phyloP scores from a whole-genome alignment of 1,140 invertebrate species.

The Varroa destructor region DNA sequence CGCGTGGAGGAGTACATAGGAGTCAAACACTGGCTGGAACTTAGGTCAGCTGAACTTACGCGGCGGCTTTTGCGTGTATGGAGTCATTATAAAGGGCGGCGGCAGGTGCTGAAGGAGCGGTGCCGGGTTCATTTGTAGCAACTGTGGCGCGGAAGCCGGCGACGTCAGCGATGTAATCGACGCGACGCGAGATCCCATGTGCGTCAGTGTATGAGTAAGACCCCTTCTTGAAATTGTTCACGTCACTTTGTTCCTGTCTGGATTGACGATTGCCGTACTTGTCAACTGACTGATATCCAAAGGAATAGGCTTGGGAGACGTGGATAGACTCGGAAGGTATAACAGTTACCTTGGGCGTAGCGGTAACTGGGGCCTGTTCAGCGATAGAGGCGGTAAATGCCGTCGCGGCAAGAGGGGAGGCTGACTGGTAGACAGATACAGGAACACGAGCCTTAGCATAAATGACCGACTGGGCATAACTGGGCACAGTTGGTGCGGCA shows the following conservation, averaged over 20 bases:
- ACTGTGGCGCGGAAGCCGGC: slow-evolving; percentile 33
- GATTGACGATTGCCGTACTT: slow-evolving; percentile 32
- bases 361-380: neutral
- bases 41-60: neutral
- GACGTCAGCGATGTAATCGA: slow-evolving; percentile 34
- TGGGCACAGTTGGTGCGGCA: neutral
- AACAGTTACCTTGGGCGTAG: neutral
- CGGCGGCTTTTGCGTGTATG: slow-evolving; percentile 6
- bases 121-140: slow-evolving; percentile 33
- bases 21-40: too few species aligned
- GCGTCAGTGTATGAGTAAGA: slow-evolving; percentile 32
- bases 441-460: neutral
- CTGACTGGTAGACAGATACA: neutral
- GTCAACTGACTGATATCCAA: slow-evolving; percentile 33
- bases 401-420: neutral
- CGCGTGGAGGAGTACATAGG: too few species aligned
- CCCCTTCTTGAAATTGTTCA: slow-evolving; percentile 33
- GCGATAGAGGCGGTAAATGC: neutral
- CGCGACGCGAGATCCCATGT: slow-evolving; percentile 32
- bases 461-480: too few species aligned
- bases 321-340: neutral
- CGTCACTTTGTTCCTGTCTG: slow-evolving; percentile 32
- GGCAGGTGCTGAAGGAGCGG: slow-evolving; percentile 19
- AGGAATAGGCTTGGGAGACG: slow-evolving; percentile 32
- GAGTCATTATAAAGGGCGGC: neutral